Conservation (phyloP, 2,888 invertebrate species). For the Meganola albula region DNA sequence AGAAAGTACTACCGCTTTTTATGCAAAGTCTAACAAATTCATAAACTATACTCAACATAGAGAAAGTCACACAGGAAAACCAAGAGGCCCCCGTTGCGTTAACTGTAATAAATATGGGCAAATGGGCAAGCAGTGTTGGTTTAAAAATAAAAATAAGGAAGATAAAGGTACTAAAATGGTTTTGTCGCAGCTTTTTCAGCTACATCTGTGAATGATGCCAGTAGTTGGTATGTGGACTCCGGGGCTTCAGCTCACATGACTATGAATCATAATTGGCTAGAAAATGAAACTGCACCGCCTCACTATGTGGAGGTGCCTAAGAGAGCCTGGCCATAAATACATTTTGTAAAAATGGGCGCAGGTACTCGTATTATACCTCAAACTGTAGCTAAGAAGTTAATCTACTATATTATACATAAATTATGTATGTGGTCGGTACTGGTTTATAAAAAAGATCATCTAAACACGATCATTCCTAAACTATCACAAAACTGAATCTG, state of each 20-base stretch:
- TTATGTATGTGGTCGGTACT: too few relatives aligned
- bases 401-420: too few relatives aligned
- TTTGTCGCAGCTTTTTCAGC: constrained; percentile 9
- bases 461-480: too few relatives aligned
- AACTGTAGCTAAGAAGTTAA: too few relatives aligned
- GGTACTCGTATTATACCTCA: too few relatives aligned
- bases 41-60: constrained; percentile 8
- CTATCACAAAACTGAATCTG: too few relatives aligned
- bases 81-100: constrained; percentile 7
- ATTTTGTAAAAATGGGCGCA: too few relatives aligned
- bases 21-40: constrained; percentile 1
- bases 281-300: constrained; percentile 1
- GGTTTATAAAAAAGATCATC: too few relatives aligned
- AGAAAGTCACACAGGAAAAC: constrained; percentile 8
- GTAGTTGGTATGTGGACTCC: constrained; percentile 9
- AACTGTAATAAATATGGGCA: constrained; percentile 12
- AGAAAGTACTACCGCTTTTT: constrained; percentile 5
- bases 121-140: constrained; percentile 5
- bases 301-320: too few relatives aligned
- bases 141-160: constrained; percentile 3
- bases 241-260: constrained; percentile 11
- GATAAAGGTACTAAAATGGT: constrained; percentile 2
- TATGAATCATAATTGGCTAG: constrained; percentile 1
- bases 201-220: not conserved
- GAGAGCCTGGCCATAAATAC: too few relatives aligned